phyloP scores from a whole-genome alignment of 2,113 vertebrate genomes.

The Morone chrysops region DNA sequence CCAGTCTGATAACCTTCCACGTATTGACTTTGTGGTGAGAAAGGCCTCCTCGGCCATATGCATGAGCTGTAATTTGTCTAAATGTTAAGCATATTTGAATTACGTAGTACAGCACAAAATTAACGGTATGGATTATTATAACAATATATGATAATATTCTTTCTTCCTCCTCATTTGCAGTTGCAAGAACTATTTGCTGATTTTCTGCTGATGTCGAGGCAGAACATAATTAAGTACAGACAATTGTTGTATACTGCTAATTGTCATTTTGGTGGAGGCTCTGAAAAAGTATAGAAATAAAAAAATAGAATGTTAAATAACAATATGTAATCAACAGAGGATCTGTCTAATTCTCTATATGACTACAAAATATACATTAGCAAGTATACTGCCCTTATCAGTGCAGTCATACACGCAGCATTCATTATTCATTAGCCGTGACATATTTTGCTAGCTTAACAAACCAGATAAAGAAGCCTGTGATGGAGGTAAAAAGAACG shows the following conservation, averaged over 20 bases:
- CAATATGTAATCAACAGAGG: neutral
- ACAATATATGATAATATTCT: neutral
- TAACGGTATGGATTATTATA: neutral
- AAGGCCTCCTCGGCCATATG: neutral
- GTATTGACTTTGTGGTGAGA: neutral
- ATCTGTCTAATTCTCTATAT: neutral
- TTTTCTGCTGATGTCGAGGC: neutral
- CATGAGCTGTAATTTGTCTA: neutral
- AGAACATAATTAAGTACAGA: neutral
- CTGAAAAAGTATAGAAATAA: neutral
- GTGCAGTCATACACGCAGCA: conserved; percentile 12
- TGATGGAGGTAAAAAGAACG: conserved; percentile 3
- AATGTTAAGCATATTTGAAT: neutral
- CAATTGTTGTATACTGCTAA: neutral
- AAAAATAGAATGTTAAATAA: neutral
- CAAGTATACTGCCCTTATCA: neutral
- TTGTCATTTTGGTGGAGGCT: neutral
- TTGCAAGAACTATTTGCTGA: neutral
- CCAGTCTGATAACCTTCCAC: neutral
- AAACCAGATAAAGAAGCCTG: conserved; percentile 8
- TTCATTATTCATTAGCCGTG: conserved; percentile 28
- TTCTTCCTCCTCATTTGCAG: neutral
- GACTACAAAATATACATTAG: neutral
- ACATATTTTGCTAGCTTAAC: conserved; percentile 16
- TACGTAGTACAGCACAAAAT: neutral